Percentiles rank a stretch among this genome's conserved stretches.
Conservation (phyloP, 2,113 vertebrate species). For the Procapra przewalskii region DNA sequence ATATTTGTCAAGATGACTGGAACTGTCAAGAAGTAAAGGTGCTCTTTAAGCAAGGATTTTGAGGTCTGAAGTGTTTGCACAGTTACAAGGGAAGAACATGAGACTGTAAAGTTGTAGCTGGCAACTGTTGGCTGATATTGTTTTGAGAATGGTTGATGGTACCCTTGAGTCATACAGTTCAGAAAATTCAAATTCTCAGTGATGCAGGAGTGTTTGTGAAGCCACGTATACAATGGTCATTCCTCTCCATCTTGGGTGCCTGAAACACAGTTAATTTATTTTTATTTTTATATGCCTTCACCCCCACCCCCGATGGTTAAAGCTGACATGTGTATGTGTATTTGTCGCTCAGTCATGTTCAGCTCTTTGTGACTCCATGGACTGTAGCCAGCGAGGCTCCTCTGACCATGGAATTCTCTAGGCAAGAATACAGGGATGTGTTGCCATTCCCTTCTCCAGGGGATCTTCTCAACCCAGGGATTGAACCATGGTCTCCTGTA, state of each 20-base stretch:
- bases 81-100: neutral
- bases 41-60: neutral
- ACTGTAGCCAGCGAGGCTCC: neutral
- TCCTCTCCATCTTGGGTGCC: neutral
- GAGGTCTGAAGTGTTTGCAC: neutral
- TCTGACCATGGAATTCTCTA: neutral
- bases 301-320: neutral
- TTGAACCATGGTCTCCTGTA: neutral
- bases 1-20: neutral
- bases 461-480: neutral
- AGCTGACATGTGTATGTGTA: neutral
- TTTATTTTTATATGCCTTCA: neutral
- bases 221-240: neutral
- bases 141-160: neutral
- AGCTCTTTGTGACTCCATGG: neutral
- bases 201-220: neutral
- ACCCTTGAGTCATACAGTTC: neutral
- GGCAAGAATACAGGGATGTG: neutral
- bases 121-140: neutral
- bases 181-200: neutral
- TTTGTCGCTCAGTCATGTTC: accelerated
- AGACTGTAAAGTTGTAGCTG: neutral
- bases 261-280: neutral
- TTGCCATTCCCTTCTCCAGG: neutral
- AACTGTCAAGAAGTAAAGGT: neutral